phyloP scores from a whole-genome alignment of 1,140 invertebrate species.

The Augochlora pura region DNA sequence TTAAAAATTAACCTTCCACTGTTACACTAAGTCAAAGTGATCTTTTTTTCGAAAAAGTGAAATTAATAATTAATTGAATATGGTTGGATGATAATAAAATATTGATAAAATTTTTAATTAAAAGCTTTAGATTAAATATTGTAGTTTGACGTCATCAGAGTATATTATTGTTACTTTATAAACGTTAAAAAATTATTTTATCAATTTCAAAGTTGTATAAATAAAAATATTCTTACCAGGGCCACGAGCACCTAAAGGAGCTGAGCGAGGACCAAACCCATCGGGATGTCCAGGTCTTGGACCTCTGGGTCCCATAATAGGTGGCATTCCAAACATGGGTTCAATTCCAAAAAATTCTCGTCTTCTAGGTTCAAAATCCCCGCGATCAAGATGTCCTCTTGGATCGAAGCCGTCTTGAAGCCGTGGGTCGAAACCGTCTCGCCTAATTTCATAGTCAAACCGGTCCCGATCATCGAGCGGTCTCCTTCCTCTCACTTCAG shows the following conservation, averaged over 20 bases:
- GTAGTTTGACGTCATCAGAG: too few relatives aligned
- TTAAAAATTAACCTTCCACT: too few relatives aligned
- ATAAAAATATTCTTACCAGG: conserved; percentile 69
- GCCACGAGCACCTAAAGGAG: conserved; percentile 71
- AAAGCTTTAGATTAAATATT: too few relatives aligned
- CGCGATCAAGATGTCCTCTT: conserved; percentile 68
- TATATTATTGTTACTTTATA: background rate
- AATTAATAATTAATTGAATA: too few relatives aligned
- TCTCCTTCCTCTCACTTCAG: conserved; percentile 69
- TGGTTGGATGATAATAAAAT: background rate
- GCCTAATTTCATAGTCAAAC: conserved; percentile 76
- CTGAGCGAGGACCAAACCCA: conserved; percentile 75
- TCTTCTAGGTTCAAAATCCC: conserved; percentile 75
- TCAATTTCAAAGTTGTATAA: background rate
- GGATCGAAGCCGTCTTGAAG: conserved; percentile 72
- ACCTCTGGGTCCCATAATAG: conserved; percentile 77
- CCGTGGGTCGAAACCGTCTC: conserved; percentile 69
- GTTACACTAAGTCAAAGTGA: too few relatives aligned
- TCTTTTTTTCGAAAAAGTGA: too few relatives aligned
- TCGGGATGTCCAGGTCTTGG: conserved; percentile 77
- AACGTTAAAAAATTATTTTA: background rate
- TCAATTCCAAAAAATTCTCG: conserved; percentile 77
- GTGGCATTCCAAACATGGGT: conserved; percentile 73
- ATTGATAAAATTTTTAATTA: too few relatives aligned
- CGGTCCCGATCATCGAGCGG: conserved; percentile 73